Evolutionary conservation across 2,113 vertebrate species (phyloP), one percentile per base, ranked within the genome.

Genomic region (Larimichthys crocea): DNA sequence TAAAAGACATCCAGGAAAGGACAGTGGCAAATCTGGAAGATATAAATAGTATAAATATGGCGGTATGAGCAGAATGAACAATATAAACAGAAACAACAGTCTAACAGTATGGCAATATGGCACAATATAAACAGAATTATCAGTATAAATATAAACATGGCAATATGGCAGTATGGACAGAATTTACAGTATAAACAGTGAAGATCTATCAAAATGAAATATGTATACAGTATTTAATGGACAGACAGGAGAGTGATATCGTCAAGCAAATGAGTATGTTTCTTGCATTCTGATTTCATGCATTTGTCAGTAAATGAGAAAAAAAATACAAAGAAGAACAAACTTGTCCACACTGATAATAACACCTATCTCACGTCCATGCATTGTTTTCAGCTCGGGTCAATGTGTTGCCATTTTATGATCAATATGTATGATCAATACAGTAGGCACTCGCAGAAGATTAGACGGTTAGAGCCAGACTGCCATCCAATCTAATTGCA

Each of bases 381-480:
- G 24, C 64, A 48, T 42, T 56, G 24, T 42, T 55, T 80, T 78
- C 5, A 56, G 67, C 55, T 80, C 48, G n/a, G 59, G 48, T 86
- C 69, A 52, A 24, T 81, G 71, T 4, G 7, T 75, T 53, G 48
- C 57, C 46, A 57, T 62, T 76, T 72, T 61, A 11, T 65, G 73
- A 83, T 88, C 72, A 80, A 83, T 83, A 74, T 64, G 19, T 17
- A 48, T 44, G 67, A 76, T 86, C 84, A 55, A 79, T 84, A 68
- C 59, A 35, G 24, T 48, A 46, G 52, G 71, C 66, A 82, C 59
- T 82, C 12, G 24, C 68, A 66, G 20, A 24, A 64, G 40, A 64
- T 64, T 64, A 42, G 60, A 79, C 67, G 77, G 61, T 68, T 48
- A 17, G 22, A 79, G 76, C 77, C 74, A 84, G 66, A 76, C 72